Evolutionary conservation across 1,140 invertebrate species (phyloP).

Genomic region (Zaprionus ghesquierei): DNA sequence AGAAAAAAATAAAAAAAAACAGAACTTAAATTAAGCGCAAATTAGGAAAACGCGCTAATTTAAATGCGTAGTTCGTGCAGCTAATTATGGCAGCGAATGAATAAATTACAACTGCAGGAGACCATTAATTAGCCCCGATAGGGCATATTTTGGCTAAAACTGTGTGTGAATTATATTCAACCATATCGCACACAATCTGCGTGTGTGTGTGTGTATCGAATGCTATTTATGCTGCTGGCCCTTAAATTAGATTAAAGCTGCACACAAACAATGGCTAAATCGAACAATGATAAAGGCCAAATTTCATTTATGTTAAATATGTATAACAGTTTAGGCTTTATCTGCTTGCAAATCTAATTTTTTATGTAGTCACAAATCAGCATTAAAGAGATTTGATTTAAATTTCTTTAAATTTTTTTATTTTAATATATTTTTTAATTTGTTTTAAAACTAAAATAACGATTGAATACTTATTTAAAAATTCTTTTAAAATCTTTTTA

Average conservation of each 20-base stretch:
- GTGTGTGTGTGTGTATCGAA: no score
- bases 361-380: no score
- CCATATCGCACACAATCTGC: neutral
- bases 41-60: neutral
- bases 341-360: neutral
- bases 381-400: no score
- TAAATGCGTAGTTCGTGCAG: conserved; percentile 6
- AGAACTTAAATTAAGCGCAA: conserved; percentile 6
- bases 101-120: neutral
- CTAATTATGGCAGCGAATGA: conserved; percentile 9
- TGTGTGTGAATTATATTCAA: neutral
- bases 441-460: no score
- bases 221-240: neutral
- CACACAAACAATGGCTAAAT: neutral
- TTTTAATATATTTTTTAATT: no score
- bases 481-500: no score
- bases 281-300: neutral
- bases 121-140: neutral
- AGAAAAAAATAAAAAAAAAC: no score
- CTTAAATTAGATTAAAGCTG: neutral
- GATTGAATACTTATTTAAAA: no score
- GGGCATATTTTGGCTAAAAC: neutral
- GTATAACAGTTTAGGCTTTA: neutral
- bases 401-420: no score
- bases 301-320: neutral